These are phyloP conservation scores for Corythaeola cristata DNA, from an alignment of 2,113 vertebrate genomes.

Conservation along the genomic window DNA sequence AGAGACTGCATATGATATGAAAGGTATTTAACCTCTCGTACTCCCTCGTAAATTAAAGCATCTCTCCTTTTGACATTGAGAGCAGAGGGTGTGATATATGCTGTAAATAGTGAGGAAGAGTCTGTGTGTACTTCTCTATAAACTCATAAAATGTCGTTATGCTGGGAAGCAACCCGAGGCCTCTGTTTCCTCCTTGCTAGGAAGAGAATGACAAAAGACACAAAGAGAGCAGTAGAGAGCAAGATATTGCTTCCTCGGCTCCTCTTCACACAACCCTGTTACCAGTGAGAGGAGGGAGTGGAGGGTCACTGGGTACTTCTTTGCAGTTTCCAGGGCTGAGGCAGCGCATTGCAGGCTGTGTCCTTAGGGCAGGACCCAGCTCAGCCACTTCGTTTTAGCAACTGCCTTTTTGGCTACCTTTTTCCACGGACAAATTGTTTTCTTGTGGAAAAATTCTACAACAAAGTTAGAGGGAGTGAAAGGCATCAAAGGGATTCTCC, in stretches of 20 bases:
- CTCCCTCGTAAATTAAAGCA: background rate
- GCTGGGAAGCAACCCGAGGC: background rate
- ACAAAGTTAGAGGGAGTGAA: background rate
- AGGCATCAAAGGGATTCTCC: background rate
- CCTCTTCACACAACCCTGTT: background rate
- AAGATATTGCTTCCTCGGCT: background rate
- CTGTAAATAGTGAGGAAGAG: background rate
- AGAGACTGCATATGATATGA: background rate
- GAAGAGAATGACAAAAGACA: background rate
- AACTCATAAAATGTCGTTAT: background rate
- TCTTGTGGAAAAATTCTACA: background rate
- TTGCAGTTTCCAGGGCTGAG: background rate
- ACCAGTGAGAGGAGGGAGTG: background rate
- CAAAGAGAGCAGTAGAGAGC: background rate
- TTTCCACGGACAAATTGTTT: background rate
- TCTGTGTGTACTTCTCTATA: background rate
- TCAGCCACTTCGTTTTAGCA: background rate
- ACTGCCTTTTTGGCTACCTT: background rate
- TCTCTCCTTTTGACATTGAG: background rate
- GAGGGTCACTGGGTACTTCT: background rate
- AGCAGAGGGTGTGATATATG: background rate
- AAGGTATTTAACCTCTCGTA: background rate
- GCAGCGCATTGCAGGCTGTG: background rate
- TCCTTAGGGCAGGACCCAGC: background rate
- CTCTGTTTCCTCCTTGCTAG: background rate